Conservation (phyloP, 2,888 invertebrate genomes). For the Coelogynopora nodosa region DNA sequence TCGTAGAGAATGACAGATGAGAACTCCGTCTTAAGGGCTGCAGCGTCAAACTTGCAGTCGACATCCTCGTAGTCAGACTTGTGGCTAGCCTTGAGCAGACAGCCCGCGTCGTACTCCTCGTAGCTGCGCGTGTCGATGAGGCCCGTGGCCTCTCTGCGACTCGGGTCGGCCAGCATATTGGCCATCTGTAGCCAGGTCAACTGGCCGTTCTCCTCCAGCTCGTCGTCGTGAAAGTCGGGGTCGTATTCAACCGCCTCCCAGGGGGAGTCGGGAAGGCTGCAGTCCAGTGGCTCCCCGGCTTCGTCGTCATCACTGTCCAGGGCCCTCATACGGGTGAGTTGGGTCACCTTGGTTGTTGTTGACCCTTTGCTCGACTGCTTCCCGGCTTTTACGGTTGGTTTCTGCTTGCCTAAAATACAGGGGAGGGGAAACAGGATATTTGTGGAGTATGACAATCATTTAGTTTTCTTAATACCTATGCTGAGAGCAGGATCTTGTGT, state of each 20-base stretch:
- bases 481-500: too few species aligned
- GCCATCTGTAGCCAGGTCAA: background rate
- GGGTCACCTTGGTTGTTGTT: background rate
- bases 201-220: background rate
- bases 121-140: background rate
- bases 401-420: too few species aligned
- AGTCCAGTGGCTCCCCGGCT: background rate
- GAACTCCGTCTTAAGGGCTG: background rate
- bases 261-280: background rate
- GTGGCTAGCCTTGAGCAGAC: background rate
- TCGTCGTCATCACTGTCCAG: background rate
- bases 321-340: background rate
- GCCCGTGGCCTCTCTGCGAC: background rate
- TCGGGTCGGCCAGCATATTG: background rate
- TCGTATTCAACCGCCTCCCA: background rate
- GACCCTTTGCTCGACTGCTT: background rate
- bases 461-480: too few species aligned
- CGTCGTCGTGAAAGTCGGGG: background rate
- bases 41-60: background rate
- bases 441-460: too few species aligned
- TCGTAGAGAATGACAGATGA: background rate
- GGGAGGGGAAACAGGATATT: too few species aligned
- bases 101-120: background rate
- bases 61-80: background rate
- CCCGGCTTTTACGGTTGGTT: too few species aligned